Evolutionary conservation across 2,888 invertebrate species (phyloP), one percentile per base, ranked within the genome.

Genomic region (Cynaeus angustus): DNA sequence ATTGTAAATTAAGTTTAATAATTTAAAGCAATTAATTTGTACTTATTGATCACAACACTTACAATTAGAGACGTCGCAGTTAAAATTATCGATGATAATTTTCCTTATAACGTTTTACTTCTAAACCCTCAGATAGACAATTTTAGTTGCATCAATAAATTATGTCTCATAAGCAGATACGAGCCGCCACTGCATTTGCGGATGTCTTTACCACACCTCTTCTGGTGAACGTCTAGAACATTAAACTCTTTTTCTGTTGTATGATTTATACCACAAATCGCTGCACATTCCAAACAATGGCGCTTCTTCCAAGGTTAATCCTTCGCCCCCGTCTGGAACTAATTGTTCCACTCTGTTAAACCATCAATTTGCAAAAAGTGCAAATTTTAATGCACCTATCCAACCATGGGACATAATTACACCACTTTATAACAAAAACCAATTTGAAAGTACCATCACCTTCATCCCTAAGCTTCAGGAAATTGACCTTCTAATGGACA

Each of bases 271-370:
- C 21, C 21, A 21, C 2, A 21, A 21, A 33, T 33, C 6, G 33
- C 33, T 58, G 26, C 12, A 46, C 1, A 56, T 41, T 12, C 7
- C 9, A n/a, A n/a, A n/a, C n/a, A n/a, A n/a, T 37, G 13, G 12
- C 48, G 61, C 48, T 45, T 59, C 13, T 59, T 61, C 48, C 12
- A 61, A 61, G 30, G 21, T 14, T 38, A 21, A 21, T 28, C 38
- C 13, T 46, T 21, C 21, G 21, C 21, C 21, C 50, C 14, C 28
- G 37, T 14, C 26, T 37, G 68, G 53, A 68, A 68, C 68, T 62
- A 68, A 68, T 68, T 68, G 68, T 46, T 68, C 28, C 53, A 53
- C 53, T 68, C 68, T 68, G 61, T 10, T 68, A 53, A 43, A 43
- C 12, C 33, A 12, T 37, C 41, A 58, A 52, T 59, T 50, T 38